Evolutionary conservation across 2,113 vertebrate genomes (phyloP).

Genomic region (Chauna torquata): DNA sequence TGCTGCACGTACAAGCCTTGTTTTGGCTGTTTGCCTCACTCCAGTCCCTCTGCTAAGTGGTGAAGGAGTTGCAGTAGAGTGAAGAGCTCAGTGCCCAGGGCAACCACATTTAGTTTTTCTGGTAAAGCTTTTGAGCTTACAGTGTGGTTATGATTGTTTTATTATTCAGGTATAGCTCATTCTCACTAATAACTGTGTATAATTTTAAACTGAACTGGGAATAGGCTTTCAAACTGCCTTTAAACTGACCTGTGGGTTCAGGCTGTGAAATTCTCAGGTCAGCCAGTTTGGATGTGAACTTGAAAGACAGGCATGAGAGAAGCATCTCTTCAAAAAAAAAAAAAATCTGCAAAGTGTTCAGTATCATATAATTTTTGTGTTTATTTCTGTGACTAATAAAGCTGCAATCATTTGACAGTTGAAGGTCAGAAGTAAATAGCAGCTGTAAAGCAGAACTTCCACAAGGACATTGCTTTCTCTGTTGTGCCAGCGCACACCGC

Average conservation of each 20-base stretch:
- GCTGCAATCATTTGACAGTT: background rate
- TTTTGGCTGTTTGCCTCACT: background rate
- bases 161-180: background rate
- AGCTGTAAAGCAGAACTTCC: background rate
- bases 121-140: background rate
- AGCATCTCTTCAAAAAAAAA: background rate
- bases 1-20: background rate
- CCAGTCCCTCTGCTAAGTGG: background rate
- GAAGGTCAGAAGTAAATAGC: background rate
- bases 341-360: background rate
- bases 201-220: background rate
- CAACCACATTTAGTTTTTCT: background rate
- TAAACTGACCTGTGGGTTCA: background rate
- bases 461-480: background rate
- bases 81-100: background rate
- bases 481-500: background rate
- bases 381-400: background rate
- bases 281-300: background rate
- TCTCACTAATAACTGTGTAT: background rate
- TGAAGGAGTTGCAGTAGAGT: background rate
- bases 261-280: background rate
- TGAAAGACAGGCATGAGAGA: background rate
- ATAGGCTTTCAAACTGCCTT: background rate
- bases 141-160: background rate
- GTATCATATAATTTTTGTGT: background rate